Evolutionary conservation across 1,140 invertebrate species (phyloP), one percentile per base, ranked within the genome.

Genomic region (Thaumetopoea pityocampa): DNA sequence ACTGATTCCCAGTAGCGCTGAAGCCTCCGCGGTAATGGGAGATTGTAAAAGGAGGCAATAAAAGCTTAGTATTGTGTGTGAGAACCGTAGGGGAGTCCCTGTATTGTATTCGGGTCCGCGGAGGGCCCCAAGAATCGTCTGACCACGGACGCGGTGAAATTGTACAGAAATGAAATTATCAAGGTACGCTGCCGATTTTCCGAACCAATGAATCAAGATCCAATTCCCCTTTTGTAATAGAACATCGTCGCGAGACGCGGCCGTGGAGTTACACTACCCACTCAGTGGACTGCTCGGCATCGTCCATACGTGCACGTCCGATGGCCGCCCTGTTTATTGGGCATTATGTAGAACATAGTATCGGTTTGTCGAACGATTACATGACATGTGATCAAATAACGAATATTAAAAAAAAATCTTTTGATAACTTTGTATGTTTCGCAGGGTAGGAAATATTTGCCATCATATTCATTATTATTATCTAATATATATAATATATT

Each of bases 91-190:
- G 77, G 79, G 68, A 67, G 55, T 65, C 51, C 56, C 40, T 62
- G 76, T 74, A 84, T 84, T 84, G 78, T 84, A 56, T 69, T 67
- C 65, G 66, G 61, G 67, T 58, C 80, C 69, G 60, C 62, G 58
- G 72, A 70, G 72, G 65, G 59, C 66, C 66, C 62, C 62, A 79
- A 71, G 69, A 78, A 77, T 71, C 73, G 73, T 56, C 77, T 81
- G 74, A 79, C 76, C 79, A 83, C 69, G 66, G 68, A 63, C 72
- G 73, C 80, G 80, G 78, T 82, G 78, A 84, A 84, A 84, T 84
- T 81, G 80, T 84, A 84, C 78, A 84, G 80, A 84, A 84, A 84
- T 84, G 80, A 84, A 84, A 84, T 84, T 84, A 84, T 84, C 80
- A 84, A 84, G 80, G 78, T 84, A 84, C 78, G 80, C 68, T 80